phyloP scores from a whole-genome alignment of 2,888 invertebrate genomes.

The Autographa gamma region DNA sequence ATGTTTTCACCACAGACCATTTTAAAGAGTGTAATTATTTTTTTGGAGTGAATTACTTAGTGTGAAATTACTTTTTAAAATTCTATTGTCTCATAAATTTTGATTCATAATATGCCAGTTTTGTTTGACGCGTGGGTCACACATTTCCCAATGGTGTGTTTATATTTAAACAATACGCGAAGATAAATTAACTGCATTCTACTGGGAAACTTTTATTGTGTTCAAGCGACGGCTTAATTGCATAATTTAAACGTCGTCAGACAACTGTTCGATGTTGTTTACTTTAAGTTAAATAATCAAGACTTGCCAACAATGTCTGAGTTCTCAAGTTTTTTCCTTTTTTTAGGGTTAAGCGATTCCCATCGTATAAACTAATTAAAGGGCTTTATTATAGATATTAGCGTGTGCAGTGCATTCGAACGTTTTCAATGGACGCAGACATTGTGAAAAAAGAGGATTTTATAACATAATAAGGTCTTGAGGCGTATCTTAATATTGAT shows the following conservation, averaged over 20 bases:
- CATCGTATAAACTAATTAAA: conserved; percentile 48
- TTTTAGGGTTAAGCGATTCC: conserved; percentile 29
- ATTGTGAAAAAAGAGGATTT: conserved; percentile 30
- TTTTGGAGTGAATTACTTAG: conserved; percentile 36
- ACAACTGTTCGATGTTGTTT: conserved; percentile 28
- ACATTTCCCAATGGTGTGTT: conserved; percentile 46
- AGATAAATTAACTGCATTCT: conserved; percentile 17
- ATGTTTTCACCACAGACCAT: conserved; percentile 54
- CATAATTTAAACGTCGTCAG: conserved; percentile 34
- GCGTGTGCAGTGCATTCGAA: conserved; percentile 20
- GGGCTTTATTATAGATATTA: conserved; percentile 34
- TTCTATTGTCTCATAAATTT: conserved; percentile 50
- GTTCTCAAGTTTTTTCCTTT: conserved; percentile 27
- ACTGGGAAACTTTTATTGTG: conserved; percentile 47
- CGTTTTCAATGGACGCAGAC: conserved; percentile 24
- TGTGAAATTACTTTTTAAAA: conserved; percentile 48
- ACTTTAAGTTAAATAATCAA: conserved; percentile 27
- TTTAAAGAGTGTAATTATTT: conserved; percentile 52
- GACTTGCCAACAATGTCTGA: conserved; percentile 43
- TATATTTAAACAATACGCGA: conserved; percentile 30
- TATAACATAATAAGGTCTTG: conserved; percentile 32
- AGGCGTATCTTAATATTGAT: conserved; percentile 47
- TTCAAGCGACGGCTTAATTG: conserved; percentile 39
- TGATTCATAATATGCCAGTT: conserved; percentile 39
- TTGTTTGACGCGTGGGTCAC: conserved; percentile 33